Percentiles rank a stretch among this genome's conserved stretches.
Conservation (phyloP, 2,113 vertebrate species). For the Onychostruthus taczanowskii region DNA sequence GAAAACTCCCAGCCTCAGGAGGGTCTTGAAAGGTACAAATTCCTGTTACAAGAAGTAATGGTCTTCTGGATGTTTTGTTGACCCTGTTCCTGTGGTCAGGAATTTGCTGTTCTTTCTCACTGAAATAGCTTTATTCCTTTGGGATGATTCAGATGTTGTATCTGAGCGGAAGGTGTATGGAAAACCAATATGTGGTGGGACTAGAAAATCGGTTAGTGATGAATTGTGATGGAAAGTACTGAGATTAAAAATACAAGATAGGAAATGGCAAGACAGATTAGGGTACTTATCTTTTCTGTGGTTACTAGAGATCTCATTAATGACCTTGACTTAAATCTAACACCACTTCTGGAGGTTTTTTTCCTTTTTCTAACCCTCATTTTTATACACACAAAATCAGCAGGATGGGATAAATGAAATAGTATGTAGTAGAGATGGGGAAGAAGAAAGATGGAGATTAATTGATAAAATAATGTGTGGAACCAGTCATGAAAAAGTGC, state of each 20-base stretch:
- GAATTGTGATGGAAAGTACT: conserved; percentile 2
- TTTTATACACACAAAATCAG: background rate
- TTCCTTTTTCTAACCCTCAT: background rate
- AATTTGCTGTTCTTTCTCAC: conserved; percentile 2
- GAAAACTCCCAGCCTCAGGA: background rate
- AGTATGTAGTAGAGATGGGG: background rate
- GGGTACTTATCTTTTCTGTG: conserved; percentile 30
- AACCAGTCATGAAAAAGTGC: background rate
- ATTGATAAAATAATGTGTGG: background rate
- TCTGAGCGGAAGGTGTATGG: background rate
- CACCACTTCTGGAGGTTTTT: background rate
- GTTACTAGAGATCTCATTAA: background rate
- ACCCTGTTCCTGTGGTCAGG: background rate
- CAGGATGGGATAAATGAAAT: background rate
- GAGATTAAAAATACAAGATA: conserved; percentile 42
- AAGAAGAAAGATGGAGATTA: background rate
- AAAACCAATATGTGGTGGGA: conserved; percentile 23
- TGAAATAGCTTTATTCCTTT: conserved; percentile 1
- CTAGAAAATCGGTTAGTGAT: conserved; percentile 35
- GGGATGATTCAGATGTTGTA: conserved; percentile 17
- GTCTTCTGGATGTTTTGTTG: background rate
- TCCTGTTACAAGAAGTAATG: background rate
- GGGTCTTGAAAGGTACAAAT: background rate
- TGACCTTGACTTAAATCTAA: conserved; percentile 36
- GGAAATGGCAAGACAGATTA: conserved; percentile 36